Percentiles rank a stretch among this genome's conserved stretches.
Conservation (phyloP, 2,797 vertebrate species). For the Gadopsis marmoratus region DNA sequence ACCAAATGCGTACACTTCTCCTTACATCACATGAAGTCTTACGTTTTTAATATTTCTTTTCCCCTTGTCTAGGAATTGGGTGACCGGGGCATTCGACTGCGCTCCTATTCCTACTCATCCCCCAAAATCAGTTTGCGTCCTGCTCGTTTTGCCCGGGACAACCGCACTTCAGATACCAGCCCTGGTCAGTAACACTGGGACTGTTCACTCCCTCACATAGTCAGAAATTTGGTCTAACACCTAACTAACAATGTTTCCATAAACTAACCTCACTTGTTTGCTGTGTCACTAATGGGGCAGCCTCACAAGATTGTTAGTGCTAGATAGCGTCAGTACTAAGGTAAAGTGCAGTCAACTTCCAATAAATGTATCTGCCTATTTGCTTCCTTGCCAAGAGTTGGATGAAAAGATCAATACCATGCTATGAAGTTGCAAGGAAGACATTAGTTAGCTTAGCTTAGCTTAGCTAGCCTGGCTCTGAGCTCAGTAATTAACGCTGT, state of each 20-base stretch:
- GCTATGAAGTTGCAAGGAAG: neutral
- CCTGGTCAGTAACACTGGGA: constrained; percentile 77
- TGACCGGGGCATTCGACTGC: constrained; percentile 87
- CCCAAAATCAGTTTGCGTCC: constrained; percentile 89
- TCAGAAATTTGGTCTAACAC: constrained; percentile 7
- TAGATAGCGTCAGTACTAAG: neutral
- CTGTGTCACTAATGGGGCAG: constrained; percentile 29
- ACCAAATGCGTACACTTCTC: neutral
- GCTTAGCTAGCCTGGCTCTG: neutral
- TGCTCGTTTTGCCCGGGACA: constrained; percentile 79
- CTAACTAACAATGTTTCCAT: constrained; percentile 33
- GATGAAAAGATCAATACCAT: neutral
- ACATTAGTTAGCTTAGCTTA: neutral
- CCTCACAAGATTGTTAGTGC: constrained; percentile 5
- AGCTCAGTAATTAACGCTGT: no score
- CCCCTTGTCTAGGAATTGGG: constrained; percentile 79
- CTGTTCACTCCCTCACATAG: neutral
- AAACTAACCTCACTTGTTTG: constrained; percentile 31
- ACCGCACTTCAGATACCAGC: constrained; percentile 62
- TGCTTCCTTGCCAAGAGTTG: neutral
- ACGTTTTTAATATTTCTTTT: neutral
- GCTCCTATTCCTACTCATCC: constrained; percentile 95
- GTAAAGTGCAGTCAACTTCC: constrained; percentile 47
- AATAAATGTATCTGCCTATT: neutral
- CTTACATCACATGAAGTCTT: neutral